Evolutionary conservation across 2,113 vertebrate genomes (phyloP).

Genomic region (Lophotis ruficrista): DNA sequence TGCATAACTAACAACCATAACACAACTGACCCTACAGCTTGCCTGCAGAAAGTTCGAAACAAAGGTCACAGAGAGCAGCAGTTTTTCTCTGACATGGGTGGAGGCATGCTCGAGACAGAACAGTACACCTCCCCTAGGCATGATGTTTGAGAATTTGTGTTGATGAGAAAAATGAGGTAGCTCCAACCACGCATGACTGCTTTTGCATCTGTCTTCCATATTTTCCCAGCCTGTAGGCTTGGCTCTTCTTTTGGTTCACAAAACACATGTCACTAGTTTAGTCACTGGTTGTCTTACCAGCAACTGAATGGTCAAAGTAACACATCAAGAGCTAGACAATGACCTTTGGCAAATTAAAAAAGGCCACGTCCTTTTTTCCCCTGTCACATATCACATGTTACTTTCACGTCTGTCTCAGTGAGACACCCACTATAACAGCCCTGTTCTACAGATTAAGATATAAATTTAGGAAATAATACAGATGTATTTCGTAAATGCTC

Average conservation of each 20-base stretch:
- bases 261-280: conserved; percentile 6
- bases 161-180: conserved; percentile 58
- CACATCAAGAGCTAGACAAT: neutral
- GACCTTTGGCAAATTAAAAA: conserved; percentile 1
- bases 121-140: conserved; percentile 20
- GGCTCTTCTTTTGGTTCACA: conserved; percentile 33
- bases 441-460: neutral
- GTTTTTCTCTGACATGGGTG: neutral
- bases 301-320: neutral
- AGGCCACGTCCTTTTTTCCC: neutral
- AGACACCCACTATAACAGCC: neutral
- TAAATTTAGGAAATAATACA: neutral
- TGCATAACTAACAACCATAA: conserved; percentile 13
- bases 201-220: conserved; percentile 20
- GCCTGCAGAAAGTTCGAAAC: conserved; percentile 38
- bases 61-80: neutral
- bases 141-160: conserved; percentile 40
- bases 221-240: conserved; percentile 48
- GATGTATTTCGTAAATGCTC: neutral
- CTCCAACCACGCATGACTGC: conserved; percentile 5
- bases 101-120: conserved; percentile 42
- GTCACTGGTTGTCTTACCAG: neutral
- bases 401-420: neutral
- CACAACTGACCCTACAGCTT: conserved; percentile 36
- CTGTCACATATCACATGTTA: neutral